Evolutionary conservation across 2,797 vertebrate species (phyloP), one percentile per base, ranked within the genome.

Genomic region (Anniella stebbinsi): DNA sequence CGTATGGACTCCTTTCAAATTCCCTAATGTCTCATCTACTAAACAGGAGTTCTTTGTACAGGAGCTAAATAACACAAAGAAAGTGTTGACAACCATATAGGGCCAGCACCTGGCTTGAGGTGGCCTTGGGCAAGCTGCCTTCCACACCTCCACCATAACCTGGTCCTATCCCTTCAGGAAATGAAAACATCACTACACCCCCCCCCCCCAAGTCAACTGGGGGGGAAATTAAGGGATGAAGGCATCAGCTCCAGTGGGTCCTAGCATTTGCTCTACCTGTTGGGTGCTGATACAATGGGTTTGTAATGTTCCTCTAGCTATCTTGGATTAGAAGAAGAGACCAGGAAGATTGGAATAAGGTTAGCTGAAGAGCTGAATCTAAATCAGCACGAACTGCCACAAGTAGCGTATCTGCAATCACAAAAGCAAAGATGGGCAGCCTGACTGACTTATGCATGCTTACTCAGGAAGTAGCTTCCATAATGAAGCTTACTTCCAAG

Each of bases 61-160:
- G 0, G 36, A 2, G 87, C 7, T 94, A 93, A 86, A 75, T 88
- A 89, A 54, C 70, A 81, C 28, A 70, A 81, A 84, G 57, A 76
- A n/a, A 90, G 72, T 0, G 0, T 1, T 87, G 28, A 75, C 87
- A 87, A 88, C 48, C 90, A 92, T 81, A 11, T 1, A 77, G 60
- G 25, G 10, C 33, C 45, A 45, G 33, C 25, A 8, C 41, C 11
- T 9, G 38, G 38, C 48, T 87, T 66, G 18, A 66, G 12, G 30
- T 10, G 11, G 9, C 57, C 4, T 38, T 63, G 57, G 18, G 17
- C 6, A 36, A 8, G 36, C 38, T 75, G 36, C 4, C 70, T 33
- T 57, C 18, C 18, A 3, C 63, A 23, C 36, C 11, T n/a, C 33
- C 10, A 38, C 23, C 36, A 63, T 5, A 2, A 12, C 3, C 54